phyloP scores from a whole-genome alignment of 2,888 invertebrate genomes.

The Strigamia maritima region DNA sequence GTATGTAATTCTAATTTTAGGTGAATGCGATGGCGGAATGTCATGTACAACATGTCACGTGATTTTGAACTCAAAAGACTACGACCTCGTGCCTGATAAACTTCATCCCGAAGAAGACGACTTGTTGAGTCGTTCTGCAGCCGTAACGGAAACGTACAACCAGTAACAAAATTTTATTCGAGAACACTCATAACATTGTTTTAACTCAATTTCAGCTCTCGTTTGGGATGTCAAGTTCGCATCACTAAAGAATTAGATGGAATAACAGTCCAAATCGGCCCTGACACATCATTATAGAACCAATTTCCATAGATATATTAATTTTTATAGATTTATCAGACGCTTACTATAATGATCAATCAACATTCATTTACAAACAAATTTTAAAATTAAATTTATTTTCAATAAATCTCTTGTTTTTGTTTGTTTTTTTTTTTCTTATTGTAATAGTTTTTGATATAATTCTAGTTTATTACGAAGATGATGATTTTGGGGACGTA shows the following conservation, averaged over 20 bases:
- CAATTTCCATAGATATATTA: not conserved
- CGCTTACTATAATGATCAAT: too few species aligned
- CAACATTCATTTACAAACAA: too few species aligned
- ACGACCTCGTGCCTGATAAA: not conserved
- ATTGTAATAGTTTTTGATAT: too few species aligned
- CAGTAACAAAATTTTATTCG: not conserved
- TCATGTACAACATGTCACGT: constrained; percentile 12
- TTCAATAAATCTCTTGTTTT: too few species aligned
- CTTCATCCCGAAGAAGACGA: not conserved
- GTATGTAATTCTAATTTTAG: too few species aligned
- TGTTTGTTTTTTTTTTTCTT: too few species aligned
- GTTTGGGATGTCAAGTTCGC: not conserved
- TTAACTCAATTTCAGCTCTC: not conserved
- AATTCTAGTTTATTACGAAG: too few species aligned
- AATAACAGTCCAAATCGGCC: not conserved
- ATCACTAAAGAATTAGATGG: constrained; percentile 3
- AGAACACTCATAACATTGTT: not conserved
- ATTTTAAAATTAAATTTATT: too few species aligned
- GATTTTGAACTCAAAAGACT: not conserved
- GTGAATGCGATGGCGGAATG: not conserved
- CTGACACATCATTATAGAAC: not conserved
- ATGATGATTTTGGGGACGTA: too few species aligned
- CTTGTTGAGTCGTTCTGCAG: not conserved
- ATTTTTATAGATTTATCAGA: not conserved
- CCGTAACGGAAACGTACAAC: not conserved